Evolutionary conservation across 2,797 vertebrate genomes (phyloP).

Genomic region (Phalloptychus januarius): DNA sequence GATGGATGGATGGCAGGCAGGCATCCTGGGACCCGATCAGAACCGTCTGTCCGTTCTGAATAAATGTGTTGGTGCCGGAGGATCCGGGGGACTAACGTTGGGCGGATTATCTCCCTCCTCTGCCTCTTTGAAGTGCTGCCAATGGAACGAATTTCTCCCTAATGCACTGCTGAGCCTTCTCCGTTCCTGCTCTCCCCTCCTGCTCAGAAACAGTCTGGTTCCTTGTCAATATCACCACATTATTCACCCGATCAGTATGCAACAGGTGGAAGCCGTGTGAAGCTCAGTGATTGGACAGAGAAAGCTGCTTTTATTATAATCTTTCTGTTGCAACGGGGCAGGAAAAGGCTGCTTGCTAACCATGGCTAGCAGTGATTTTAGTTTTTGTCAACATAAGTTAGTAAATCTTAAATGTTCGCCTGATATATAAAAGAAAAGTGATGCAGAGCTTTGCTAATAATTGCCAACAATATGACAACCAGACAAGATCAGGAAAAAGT

Average conservation of each 20-base stretch:
- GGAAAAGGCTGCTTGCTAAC: too few species aligned
- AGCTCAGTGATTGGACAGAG: conserved; percentile 43
- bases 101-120: conserved; percentile 69
- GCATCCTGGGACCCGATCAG: conserved; percentile 65
- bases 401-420: too few species aligned
- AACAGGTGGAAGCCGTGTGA: conserved; percentile 51
- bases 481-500: too few species aligned
- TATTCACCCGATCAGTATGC: conserved; percentile 56
- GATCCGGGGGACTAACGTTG: conserved; percentile 69
- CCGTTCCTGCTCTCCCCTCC: conserved; percentile 62
- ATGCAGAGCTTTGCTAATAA: too few species aligned
- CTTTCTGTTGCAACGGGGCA: too few species aligned
- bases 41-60: conserved; percentile 55
- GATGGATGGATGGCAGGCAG: too few species aligned
- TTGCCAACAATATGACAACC: too few species aligned
- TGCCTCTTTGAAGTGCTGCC: conserved; percentile 76
- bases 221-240: conserved; percentile 16
- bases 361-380: too few species aligned
- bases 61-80: conserved; percentile 49
- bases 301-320: neutral
- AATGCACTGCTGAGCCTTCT: conserved; percentile 72
- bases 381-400: too few species aligned
- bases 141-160: conserved; percentile 76
- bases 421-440: too few species aligned
- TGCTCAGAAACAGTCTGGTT: conserved; percentile 3